Evolutionary conservation across 53 echinoderm and acorn worm species (phyloP).

Genomic region (Stichopus horrens): DNA sequence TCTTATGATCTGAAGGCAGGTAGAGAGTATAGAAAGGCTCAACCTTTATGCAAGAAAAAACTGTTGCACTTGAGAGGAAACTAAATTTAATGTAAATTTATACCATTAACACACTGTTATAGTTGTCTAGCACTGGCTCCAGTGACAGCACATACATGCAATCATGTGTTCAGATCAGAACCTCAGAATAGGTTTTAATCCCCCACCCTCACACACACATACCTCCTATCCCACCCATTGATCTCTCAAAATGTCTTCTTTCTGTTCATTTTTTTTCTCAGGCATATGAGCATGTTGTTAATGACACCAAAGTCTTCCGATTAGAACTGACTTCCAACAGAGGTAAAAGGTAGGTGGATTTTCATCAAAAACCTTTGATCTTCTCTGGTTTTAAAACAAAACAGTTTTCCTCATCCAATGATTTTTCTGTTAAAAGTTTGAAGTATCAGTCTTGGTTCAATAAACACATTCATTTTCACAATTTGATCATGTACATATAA

Average conservation of each 20-base stretch:
- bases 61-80: too few relatives aligned
- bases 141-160: not conserved
- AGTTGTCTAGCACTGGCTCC: not conserved
- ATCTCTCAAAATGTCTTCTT: not conserved
- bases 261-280: conserved; percentile 28
- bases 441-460: too few relatives aligned
- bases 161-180: not conserved
- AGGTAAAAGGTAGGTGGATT: conserved; percentile 69
- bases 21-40: too few relatives aligned
- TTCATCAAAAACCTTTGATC: too few relatives aligned
- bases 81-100: not conserved
- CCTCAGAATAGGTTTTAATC: not conserved
- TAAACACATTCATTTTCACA: too few relatives aligned
- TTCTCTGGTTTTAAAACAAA: too few relatives aligned
- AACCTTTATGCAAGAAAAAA: too few relatives aligned
- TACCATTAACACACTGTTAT: not conserved
- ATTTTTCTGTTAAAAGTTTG: too few relatives aligned
- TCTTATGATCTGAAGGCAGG: too few relatives aligned
- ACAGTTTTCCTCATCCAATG: too few relatives aligned
- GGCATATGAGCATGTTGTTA: conserved; percentile 98
- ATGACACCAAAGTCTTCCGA: conserved; percentile 95
- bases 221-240: not conserved
- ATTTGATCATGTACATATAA: too few relatives aligned
- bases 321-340: conserved; percentile 69
- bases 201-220: not conserved